phyloP scores from a whole-genome alignment of 2,888 invertebrate genomes.

The Ypsolopha sequella region DNA sequence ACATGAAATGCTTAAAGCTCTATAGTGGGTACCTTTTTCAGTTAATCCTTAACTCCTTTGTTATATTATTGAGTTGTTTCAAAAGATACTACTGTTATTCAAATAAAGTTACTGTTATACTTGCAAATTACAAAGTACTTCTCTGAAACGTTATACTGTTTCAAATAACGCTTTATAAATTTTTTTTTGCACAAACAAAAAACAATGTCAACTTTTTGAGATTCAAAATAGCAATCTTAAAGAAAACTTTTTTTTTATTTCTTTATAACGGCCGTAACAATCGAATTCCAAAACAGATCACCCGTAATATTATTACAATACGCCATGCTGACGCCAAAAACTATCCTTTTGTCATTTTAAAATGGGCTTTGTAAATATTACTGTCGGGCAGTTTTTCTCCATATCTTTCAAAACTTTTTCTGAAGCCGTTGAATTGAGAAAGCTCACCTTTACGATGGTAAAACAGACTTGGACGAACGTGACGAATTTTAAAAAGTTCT shows the following conservation, averaged over 20 bases:
- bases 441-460: conserved; percentile 45
- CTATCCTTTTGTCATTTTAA: conserved; percentile 53
- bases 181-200: no score
- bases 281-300: conserved; percentile 14
- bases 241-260: neutral
- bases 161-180: no score
- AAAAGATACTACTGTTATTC: no score
- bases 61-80: no score
- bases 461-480: conserved; percentile 37
- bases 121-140: no score
- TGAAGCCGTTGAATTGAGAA: conserved; percentile 37
- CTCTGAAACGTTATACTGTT: no score
- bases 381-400: conserved; percentile 33
- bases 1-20: no score
- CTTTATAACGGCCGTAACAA: conserved; percentile 13
- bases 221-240: conserved; percentile 2
- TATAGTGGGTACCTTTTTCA: no score
- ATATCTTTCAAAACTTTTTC: conserved; percentile 27
- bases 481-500: conserved; percentile 61
- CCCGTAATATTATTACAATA: conserved; percentile 24
- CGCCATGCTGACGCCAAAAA: conserved; percentile 43
- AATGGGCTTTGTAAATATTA: conserved; percentile 48
- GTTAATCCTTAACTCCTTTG: no score
- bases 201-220: no score
- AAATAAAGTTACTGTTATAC: no score